A percentile compares a stretch with the other conserved stretches of the same genome.
Evolutionary conservation across 2,888 invertebrate genomes (phyloP).

Genomic region (Gisinianus flammeolus): DNA sequence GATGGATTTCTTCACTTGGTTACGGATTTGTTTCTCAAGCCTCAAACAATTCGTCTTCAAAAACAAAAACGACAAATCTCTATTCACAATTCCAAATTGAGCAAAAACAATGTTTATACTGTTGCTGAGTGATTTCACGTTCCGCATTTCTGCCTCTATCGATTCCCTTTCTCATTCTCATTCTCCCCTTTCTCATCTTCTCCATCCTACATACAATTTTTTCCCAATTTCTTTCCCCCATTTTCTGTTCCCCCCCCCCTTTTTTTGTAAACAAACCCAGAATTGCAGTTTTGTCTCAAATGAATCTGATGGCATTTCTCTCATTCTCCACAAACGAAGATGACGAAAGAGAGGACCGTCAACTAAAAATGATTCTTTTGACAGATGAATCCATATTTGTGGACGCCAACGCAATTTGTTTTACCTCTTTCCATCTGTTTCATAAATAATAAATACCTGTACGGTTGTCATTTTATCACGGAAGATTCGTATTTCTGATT

Average conservation of each 20-base stretch:
- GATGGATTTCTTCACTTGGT: slow-evolving; percentile 3
- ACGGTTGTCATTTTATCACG: no score
- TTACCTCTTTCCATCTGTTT: no score
- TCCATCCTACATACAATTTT: no score
- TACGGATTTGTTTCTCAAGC: slow-evolving; percentile 5
- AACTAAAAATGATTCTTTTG: no score
- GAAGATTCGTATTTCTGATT: no score
- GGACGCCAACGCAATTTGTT: no score
- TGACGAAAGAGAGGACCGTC: no score
- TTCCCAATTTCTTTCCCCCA: background rate
- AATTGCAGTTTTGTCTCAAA: no score
- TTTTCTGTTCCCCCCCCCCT: background rate
- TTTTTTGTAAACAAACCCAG: background rate
- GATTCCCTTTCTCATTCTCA: background rate
- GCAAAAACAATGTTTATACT: background rate
- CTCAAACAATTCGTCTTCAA: background rate
- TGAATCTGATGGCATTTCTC: no score
- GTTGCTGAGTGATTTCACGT: background rate
- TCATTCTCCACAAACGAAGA: no score
- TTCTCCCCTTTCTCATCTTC: background rate
- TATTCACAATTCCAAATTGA: background rate
- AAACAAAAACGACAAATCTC: slow-evolving; percentile 2
- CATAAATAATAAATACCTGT: no score
- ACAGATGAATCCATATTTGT: no score
- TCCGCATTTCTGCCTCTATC: background rate